Evolutionary conservation across 2,113 vertebrate species (phyloP), one percentile per base, ranked within the genome.

Genomic region (Aspiorhynchus laticeps): DNA sequence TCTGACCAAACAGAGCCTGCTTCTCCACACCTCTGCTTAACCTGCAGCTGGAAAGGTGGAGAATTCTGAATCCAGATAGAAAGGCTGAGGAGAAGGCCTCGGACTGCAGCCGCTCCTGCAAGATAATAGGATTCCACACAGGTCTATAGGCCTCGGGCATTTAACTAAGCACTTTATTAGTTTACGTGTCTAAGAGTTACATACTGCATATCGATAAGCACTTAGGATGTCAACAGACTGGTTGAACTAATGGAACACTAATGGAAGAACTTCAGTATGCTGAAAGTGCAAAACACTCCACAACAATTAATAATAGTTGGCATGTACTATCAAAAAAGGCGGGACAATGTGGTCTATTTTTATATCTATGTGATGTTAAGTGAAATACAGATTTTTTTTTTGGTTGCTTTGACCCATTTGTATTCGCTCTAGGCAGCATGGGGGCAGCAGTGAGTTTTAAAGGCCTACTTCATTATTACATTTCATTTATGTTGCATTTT

Each of bases 141-240:
- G 56, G 56, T n/a, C 56, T 61, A 61, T n/a, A 61, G 56, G 8
- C 56, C 24, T 3, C 3, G 21, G 51, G 5, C 51, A 53, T 53
- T 53, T 53, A 51, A 51, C 74, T 56, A 84, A 77, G 71, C 78
- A 67, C 73, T 90, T 83, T 41, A 87, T 87, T 86, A 78, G 74
- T 51, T 85, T 75, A 10, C 59, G 53, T 85, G 86, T 86, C 80
- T 85, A 85, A 56, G 9, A 87, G 73, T 89, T 8, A 31, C 75
- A 90, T 69, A 38, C 76, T 74, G 33, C 71, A 63, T 75, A 56
- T 53, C n/a, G 19, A 84, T 84, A 73, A 15, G 41, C 65, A 61
- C 28, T 65, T 26, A 15, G 56, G 43, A 46, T 65, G 73, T 48
- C 43, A 82, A 76, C 46, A 59, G 65, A n/a, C 28, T 74, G 31